A percentile compares a stretch with the other conserved stretches of the same genome.
These are phyloP conservation scores for Mus musculus DNA, from an alignment of 2,113 vertebrate genomes.

Conservation along the genomic window GRCm39 chr12:51445501-51446000, in stretches of 20 bases:
- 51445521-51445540: not conserved
- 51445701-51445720: conserved; percentile 28
- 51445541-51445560: not conserved
- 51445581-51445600: not conserved
- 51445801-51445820: not conserved
- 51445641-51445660: conserved; percentile 21
- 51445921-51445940: not conserved
- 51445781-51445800: not conserved
- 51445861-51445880: not conserved
- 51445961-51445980: not conserved
- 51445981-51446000: not conserved
- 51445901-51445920: not conserved
- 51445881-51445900: not conserved
- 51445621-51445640: not conserved
- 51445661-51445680: conserved; percentile 54
- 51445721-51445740: not conserved
- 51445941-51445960: not conserved
- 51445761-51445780: not conserved
- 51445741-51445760: not conserved
- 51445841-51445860: not conserved
- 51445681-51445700: conserved; percentile 51
- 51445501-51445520: not conserved
- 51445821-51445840: not conserved
- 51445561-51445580: not conserved
- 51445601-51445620: conserved; percentile 20